A percentile compares a stretch with the other conserved stretches of the same genome.
These are phyloP conservation scores for Wiebesia pumilae DNA, from an alignment of 1,140 invertebrate species.

Conservation along the genomic window DNA sequence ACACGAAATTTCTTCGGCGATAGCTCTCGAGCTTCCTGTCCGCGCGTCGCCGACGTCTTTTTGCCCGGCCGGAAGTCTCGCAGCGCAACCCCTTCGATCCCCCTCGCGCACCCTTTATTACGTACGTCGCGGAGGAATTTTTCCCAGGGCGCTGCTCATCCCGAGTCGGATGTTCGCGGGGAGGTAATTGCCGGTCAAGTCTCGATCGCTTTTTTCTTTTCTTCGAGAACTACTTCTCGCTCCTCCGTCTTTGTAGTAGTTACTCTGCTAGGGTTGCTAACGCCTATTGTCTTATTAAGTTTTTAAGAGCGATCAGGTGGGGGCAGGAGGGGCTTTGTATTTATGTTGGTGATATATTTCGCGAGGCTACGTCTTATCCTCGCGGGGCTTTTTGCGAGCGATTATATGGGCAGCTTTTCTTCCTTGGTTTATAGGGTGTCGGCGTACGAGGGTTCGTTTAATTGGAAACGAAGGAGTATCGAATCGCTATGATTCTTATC, in stretches of 20 bases:
- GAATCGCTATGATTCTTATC: slow-evolving; percentile 12
- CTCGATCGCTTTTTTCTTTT: background rate
- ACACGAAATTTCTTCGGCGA: slow-evolving; percentile 30
- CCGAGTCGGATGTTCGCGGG: slow-evolving; percentile 3
- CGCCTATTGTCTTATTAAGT: slow-evolving; percentile 38
- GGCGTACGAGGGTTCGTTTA: slow-evolving; percentile 4
- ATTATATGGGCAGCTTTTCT: slow-evolving; percentile 7
- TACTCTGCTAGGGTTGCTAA: background rate
- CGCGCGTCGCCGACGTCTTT: background rate
- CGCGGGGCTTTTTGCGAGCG: background rate
- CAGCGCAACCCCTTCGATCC: background rate
- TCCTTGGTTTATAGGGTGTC: background rate
- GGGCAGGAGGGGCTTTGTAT: background rate
- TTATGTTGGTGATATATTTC: background rate
- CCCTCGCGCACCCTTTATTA: background rate
- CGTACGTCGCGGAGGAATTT: background rate
- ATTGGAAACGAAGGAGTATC: slow-evolving; percentile 15
- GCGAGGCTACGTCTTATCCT: background rate
- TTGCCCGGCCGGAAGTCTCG: background rate
- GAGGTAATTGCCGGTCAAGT: slow-evolving; percentile 20
- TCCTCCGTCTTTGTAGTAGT: background rate
- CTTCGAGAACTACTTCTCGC: background rate
- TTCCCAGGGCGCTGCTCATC: background rate
- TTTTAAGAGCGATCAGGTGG: background rate
- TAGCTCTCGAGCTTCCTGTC: slow-evolving; percentile 7